Evolutionary conservation across 53 echinoderm and acorn worm genomes (phyloP).

Genomic region (Pentamera pediparva): DNA sequence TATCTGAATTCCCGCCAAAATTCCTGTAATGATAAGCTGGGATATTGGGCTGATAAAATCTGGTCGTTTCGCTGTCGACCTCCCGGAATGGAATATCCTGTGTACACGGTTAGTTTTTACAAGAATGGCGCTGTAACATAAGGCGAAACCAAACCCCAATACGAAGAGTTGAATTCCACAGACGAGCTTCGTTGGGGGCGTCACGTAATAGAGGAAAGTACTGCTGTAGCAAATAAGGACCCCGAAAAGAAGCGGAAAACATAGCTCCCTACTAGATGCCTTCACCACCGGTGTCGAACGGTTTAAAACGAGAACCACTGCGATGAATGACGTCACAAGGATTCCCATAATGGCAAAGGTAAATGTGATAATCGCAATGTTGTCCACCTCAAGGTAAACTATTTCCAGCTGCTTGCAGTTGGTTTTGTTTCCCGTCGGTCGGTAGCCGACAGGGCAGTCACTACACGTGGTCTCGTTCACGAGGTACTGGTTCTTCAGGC

Average conservation of each 20-base stretch:
- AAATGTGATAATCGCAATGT: constrained; percentile 58
- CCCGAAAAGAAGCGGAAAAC: constrained; percentile 64
- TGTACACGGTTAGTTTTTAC: constrained; percentile 90
- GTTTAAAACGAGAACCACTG: constrained; percentile 58
- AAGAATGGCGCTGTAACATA: constrained; percentile 78
- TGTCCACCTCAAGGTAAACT: constrained; percentile 46
- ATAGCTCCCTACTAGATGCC: constrained; percentile 88
- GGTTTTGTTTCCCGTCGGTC: constrained; percentile 52
- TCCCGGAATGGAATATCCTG: constrained; percentile 81
- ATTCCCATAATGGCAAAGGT: constrained; percentile 62
- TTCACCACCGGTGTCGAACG: constrained; percentile 87
- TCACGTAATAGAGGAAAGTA: constrained; percentile 50
- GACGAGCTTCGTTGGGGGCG: constrained; percentile 39
- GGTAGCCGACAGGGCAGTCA: constrained; percentile 41
- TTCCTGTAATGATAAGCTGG: constrained; percentile 71
- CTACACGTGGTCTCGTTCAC: constrained; percentile 52
- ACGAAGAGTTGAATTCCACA: constrained; percentile 78
- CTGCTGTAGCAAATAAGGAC: constrained; percentile 75
- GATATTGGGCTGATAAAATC: constrained; percentile 82
- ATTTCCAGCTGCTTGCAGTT: constrained; percentile 52
- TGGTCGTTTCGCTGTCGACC: constrained; percentile 75
- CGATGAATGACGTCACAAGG: constrained; percentile 55
- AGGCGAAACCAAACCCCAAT: constrained; percentile 67
- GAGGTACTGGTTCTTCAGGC: constrained; percentile 50
- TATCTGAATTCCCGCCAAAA: constrained; percentile 61